Evolutionary conservation across 2,888 invertebrate species (phyloP).

Genomic region (Abrostola tripartita): DNA sequence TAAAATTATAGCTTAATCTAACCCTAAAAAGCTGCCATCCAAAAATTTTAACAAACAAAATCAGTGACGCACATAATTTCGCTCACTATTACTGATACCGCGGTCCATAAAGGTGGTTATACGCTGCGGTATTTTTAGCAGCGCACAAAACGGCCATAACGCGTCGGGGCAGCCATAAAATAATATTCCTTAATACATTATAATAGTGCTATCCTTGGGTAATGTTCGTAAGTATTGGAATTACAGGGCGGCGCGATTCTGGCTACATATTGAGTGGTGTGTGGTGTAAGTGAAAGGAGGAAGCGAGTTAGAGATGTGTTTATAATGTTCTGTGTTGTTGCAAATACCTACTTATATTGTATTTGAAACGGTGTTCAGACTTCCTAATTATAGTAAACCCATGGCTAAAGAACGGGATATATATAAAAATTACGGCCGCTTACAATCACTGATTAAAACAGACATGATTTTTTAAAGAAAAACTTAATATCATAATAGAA

Average conservation of each 20-base stretch:
- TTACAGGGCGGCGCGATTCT: slow-evolving; percentile 85
- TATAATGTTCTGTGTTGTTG: neutral
- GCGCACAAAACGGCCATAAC: slow-evolving; percentile 77
- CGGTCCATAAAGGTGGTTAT: slow-evolving; percentile 51
- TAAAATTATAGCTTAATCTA: neutral
- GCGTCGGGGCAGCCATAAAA: slow-evolving; percentile 81
- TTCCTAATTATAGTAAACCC: too few relatives aligned
- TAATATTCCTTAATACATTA: slow-evolving; percentile 88
- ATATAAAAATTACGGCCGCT: too few relatives aligned
- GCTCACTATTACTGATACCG: slow-evolving; percentile 43
- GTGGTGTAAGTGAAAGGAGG: slow-evolving; percentile 57
- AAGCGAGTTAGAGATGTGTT: slow-evolving; percentile 10
- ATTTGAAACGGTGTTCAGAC: too few relatives aligned
- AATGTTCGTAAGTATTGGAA: slow-evolving; percentile 87
- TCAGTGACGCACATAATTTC: slow-evolving; percentile 50
- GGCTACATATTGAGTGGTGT: slow-evolving; percentile 72
- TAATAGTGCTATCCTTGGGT: slow-evolving; percentile 86
- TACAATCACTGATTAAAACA: too few relatives aligned
- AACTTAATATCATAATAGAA: too few relatives aligned
- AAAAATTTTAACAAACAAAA: slow-evolving; percentile 44
- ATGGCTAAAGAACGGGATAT: too few relatives aligned
- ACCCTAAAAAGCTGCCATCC: slow-evolving; percentile 11
- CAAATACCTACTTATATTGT: neutral
- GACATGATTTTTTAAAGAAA: too few relatives aligned
- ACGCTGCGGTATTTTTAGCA: slow-evolving; percentile 79